These are phyloP conservation scores for Cirrhinus mrigala DNA, from an alignment of 2,797 vertebrate genomes.

Conservation along the genomic window DNA sequence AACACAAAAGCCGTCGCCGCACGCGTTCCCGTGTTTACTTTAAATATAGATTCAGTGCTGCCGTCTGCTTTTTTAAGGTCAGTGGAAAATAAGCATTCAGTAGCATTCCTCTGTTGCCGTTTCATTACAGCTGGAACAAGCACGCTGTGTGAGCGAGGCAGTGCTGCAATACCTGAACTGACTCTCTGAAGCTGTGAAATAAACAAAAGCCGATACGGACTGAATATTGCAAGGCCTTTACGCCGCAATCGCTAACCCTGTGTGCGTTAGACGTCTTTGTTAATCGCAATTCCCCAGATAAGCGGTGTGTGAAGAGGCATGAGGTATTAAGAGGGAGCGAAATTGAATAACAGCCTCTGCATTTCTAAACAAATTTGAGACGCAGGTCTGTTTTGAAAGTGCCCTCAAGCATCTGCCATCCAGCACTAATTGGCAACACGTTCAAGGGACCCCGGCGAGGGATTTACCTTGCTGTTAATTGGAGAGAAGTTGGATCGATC, in stretches of 20 bases:
- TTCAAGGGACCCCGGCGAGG: conserved; percentile 44
- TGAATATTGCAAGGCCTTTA: conserved; percentile 45
- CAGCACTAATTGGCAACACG: conserved; percentile 59
- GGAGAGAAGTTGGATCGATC: conserved; percentile 59
- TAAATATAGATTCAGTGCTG: conserved; percentile 38
- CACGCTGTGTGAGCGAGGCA: neutral
- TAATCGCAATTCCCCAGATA: conserved; percentile 47
- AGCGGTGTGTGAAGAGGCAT: conserved; percentile 33
- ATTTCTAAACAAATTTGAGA: conserved; percentile 55
- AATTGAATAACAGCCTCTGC: conserved; percentile 45
- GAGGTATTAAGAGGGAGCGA: conserved; percentile 35
- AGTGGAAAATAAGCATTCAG: conserved; percentile 39
- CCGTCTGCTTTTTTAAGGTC: conserved; percentile 40
- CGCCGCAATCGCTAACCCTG: conserved; percentile 20
- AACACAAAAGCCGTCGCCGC: neutral
- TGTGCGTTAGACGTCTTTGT: conserved; percentile 33
- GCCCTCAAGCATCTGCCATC: conserved; percentile 46
- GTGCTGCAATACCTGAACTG: conserved; percentile 36
- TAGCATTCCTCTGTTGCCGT: conserved; percentile 26
- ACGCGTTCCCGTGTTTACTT: conserved; percentile 22
- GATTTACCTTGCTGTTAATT: conserved; percentile 62
- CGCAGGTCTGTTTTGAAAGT: conserved; percentile 51
- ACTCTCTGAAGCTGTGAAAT: conserved; percentile 49
- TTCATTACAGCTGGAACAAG: conserved; percentile 20
- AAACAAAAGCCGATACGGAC: conserved; percentile 32